Conservation (phyloP, 64 coral and sea anemone genomes). For the Montipora cactus region DNA sequence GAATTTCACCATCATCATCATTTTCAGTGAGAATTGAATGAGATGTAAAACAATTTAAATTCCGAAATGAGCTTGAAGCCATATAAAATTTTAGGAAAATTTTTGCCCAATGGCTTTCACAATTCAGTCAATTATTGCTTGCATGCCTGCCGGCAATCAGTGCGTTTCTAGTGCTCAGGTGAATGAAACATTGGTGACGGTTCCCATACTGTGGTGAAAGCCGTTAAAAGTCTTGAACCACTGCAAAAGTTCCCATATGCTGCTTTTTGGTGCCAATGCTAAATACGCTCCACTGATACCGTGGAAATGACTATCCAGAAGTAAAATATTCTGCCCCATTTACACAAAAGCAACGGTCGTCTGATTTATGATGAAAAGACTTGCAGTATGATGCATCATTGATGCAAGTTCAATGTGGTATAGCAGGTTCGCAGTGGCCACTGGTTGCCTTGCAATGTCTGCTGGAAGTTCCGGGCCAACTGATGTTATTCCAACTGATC, state of each 20-base stretch:
- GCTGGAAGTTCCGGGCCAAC: background rate
- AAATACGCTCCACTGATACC: background rate
- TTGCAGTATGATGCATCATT: background rate
- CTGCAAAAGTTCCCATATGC: background rate
- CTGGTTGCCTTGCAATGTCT: background rate
- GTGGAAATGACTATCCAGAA: background rate
- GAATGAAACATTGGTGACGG: background rate
- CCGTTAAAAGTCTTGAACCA: background rate
- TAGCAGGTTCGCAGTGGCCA: background rate
- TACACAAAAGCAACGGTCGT: background rate
- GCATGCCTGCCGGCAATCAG: too few species aligned
- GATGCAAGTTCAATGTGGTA: background rate
- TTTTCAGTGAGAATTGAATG: too few species aligned
- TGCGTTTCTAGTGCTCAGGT: background rate
- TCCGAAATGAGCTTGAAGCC: too few species aligned
- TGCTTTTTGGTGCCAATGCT: background rate
- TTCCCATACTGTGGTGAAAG: background rate
- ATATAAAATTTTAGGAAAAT: too few species aligned
- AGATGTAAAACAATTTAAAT: too few species aligned
- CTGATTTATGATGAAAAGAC: background rate
- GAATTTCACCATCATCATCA: too few species aligned
- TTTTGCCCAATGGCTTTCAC: too few species aligned
- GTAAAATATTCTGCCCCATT: background rate
- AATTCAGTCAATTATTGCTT: too few species aligned
- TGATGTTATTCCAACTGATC: background rate